These are phyloP conservation scores for Scatophagus argus DNA, from an alignment of 2,113 vertebrate genomes.

Conservation along the genomic window DNA sequence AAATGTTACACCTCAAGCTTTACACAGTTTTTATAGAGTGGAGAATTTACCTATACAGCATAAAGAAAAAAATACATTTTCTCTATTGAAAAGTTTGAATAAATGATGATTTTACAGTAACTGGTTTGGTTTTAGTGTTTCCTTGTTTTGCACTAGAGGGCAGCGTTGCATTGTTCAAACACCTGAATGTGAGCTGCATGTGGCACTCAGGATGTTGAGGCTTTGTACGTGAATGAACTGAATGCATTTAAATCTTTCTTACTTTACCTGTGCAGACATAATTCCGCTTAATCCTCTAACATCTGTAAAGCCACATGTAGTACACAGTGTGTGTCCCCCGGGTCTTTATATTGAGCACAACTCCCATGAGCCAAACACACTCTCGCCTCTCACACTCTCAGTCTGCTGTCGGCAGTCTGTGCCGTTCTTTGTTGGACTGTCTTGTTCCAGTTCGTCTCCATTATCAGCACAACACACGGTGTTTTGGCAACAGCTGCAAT, in stretches of 20 bases:
- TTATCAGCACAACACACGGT: constrained; percentile 55
- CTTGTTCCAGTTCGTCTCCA: constrained; percentile 60
- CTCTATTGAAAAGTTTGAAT: constrained; percentile 76
- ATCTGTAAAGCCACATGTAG: constrained; percentile 59
- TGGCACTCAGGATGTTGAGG: background rate
- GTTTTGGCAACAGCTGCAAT: constrained; percentile 70
- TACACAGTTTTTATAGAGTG: constrained; percentile 98
- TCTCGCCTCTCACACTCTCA: constrained; percentile 31
- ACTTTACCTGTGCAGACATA: constrained; percentile 47
- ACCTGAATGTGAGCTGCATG: background rate
- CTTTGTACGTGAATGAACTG: constrained; percentile 24
- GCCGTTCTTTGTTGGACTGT: constrained; percentile 50
- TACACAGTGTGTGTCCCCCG: constrained; percentile 13
- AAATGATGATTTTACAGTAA: constrained; percentile 76
- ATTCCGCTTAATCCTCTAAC: constrained; percentile 52
- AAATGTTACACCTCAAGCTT: constrained; percentile 97
- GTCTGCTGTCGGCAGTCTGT: constrained; percentile 57
- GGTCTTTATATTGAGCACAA: constrained; percentile 20
- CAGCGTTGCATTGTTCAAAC: constrained; percentile 45
- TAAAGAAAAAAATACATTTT: constrained; percentile 85
- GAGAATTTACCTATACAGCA: constrained; percentile 91
- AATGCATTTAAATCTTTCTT: constrained; percentile 45
- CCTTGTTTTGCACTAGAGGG: constrained; percentile 53
- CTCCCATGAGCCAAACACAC: constrained; percentile 33
- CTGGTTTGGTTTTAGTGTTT: background rate